Evolutionary conservation across 2,888 invertebrate genomes (phyloP).

Genomic region (Diachrysia chrysitis): DNA sequence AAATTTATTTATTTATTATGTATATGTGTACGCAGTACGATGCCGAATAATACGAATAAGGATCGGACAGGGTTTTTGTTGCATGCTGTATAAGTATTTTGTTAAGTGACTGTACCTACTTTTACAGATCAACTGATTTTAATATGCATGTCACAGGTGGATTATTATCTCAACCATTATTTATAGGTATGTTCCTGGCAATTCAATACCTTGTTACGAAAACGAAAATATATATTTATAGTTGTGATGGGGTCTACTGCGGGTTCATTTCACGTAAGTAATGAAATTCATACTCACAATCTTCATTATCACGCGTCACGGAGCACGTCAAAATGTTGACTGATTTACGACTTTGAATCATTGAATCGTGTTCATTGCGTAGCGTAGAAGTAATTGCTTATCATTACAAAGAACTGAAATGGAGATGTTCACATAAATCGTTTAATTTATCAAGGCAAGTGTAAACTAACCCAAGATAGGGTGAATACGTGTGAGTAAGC

Average conservation of each 20-base stretch:
- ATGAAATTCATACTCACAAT: conserved; percentile 10
- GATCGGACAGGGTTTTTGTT: too few species aligned
- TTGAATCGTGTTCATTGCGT: conserved; percentile 28
- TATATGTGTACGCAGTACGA: too few species aligned
- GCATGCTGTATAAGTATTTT: too few species aligned
- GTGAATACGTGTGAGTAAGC: conserved; percentile 40
- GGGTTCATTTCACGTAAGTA: not conserved
- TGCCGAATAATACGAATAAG: too few species aligned
- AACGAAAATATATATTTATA: too few species aligned
- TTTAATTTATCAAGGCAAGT: conserved; percentile 47
- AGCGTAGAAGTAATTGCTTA: conserved; percentile 38
- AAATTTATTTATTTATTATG: too few species aligned
- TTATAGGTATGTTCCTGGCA: too few species aligned
- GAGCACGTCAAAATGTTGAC: conserved; percentile 27
- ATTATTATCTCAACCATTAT: too few species aligned
- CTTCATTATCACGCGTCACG: conserved; percentile 26
- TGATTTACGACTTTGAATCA: conserved; percentile 43
- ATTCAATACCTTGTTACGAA: too few species aligned
- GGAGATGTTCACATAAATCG: conserved; percentile 46
- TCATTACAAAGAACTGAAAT: conserved; percentile 19
- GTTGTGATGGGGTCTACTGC: not conserved
- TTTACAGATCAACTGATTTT: too few species aligned
- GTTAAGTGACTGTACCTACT: too few species aligned
- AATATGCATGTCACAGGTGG: too few species aligned
- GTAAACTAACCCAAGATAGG: conserved; percentile 46